These are phyloP conservation scores for Chrysemys picta DNA, from an alignment of 2,113 vertebrate species.

Conservation along the genomic window DNA sequence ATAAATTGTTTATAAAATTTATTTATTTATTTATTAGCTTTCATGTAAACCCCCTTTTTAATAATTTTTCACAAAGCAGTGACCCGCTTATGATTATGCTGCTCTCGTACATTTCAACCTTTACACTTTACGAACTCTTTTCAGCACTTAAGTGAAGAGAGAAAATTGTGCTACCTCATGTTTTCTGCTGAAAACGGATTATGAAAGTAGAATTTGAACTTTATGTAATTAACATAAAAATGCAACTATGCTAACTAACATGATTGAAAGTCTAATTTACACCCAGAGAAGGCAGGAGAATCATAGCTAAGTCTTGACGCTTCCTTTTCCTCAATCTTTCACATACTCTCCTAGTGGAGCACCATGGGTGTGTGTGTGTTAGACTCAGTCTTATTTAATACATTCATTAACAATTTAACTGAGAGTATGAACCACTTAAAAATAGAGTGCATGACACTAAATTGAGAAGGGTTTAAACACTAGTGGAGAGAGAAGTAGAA, in stretches of 20 bases:
- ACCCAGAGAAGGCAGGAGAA: fast-evolving
- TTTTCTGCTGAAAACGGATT: constrained; percentile 4
- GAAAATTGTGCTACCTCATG: not conserved
- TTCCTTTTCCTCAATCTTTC: not conserved
- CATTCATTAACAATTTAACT: not conserved
- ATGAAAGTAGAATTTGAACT: not conserved
- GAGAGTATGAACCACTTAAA: not conserved
- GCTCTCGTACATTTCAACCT: not conserved
- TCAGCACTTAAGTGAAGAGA: not conserved
- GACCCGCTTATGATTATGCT: not conserved
- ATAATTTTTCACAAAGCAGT: not conserved
- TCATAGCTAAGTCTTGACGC: not conserved
- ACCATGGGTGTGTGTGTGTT: not conserved
- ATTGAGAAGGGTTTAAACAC: not conserved
- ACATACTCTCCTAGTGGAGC: not conserved
- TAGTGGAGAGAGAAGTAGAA: not conserved
- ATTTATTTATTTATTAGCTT: not conserved
- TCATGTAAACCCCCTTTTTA: not conserved
- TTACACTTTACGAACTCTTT: not conserved
- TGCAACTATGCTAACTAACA: not conserved
- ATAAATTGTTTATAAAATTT: not conserved
- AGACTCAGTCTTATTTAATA: not conserved
- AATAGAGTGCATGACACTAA: not conserved
- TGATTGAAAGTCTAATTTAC: not conserved
- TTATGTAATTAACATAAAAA: not conserved